Evolutionary conservation across 2,113 vertebrate genomes (phyloP).

Genomic region (Hylia prasina): DNA sequence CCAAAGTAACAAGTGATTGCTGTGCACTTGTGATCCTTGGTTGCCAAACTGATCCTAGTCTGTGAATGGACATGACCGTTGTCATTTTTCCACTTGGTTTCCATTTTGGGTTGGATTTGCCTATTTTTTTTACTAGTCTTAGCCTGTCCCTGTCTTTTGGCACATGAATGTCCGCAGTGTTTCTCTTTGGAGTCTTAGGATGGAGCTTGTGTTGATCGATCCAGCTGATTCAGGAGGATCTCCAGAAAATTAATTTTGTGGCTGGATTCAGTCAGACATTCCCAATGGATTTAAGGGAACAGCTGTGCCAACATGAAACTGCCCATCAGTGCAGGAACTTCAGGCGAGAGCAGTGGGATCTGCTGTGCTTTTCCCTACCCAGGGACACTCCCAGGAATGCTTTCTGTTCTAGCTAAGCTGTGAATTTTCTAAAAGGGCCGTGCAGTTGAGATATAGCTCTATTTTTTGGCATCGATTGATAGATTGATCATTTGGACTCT

Average conservation of each 20-base stretch:
- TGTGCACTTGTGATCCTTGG: conserved; percentile 51
- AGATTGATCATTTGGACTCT: neutral
- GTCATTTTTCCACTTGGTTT: neutral
- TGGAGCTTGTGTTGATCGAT: neutral
- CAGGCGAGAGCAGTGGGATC: neutral
- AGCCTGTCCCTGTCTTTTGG: neutral
- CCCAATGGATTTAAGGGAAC: neutral
- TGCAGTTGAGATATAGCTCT: conserved; percentile 3
- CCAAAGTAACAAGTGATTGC: conserved; percentile 29
- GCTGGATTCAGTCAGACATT: neutral
- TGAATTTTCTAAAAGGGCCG: conserved; percentile 52
- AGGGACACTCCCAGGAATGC: neutral
- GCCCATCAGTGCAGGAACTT: neutral
- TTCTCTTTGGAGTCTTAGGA: neutral
- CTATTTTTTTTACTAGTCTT: neutral
- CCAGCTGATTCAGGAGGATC: neutral
- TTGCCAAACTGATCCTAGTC: conserved; percentile 15
- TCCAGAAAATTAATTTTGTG: neutral
- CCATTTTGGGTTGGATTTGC: neutral
- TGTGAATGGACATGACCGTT: neutral
- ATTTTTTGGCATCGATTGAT: conserved; percentile 26
- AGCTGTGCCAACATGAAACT: neutral
- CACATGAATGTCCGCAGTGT: neutral
- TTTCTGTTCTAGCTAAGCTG: conserved; percentile 32
- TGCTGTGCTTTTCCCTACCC: neutral